These are phyloP conservation scores for Zoanthus sociatus DNA, from an alignment of 92 coral and sea anemone genomes.

Conservation along the genomic window DNA sequence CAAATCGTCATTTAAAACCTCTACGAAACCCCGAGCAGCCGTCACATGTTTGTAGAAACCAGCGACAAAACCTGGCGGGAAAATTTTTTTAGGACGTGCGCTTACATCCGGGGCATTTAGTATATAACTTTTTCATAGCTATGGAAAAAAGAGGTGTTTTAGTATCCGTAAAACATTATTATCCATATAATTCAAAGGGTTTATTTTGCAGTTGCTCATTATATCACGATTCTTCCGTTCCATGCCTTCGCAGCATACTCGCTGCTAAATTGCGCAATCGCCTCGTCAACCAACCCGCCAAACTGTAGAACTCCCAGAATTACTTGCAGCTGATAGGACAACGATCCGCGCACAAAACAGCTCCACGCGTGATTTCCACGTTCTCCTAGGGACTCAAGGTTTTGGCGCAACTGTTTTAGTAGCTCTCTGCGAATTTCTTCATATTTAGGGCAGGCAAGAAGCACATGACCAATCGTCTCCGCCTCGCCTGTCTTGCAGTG, in stretches of 20 bases:
- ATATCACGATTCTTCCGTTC: conserved; percentile 90
- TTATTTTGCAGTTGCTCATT: background rate
- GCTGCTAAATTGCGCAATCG: conserved; percentile 76
- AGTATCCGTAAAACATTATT: too few relatives aligned
- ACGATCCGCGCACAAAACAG: conserved; percentile 66
- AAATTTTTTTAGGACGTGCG: too few relatives aligned
- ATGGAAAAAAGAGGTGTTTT: too few relatives aligned
- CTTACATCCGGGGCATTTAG: too few relatives aligned
- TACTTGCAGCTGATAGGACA: conserved; percentile 66
- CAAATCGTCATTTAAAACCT: too few relatives aligned
- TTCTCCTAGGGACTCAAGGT: conserved; percentile 83
- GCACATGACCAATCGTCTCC: conserved; percentile 83
- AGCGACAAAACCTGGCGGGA: too few relatives aligned
- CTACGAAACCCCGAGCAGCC: too few relatives aligned
- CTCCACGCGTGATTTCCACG: conserved; percentile 82
- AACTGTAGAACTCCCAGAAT: conserved; percentile 80
- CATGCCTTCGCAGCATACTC: conserved; percentile 90
- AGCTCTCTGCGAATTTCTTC: conserved; percentile 75
- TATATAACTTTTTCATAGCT: too few relatives aligned
- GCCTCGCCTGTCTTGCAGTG: conserved; percentile 84
- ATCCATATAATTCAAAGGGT: background rate
- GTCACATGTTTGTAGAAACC: too few relatives aligned
- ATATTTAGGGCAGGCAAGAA: conserved; percentile 82
- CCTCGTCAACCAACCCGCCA: conserved; percentile 83
- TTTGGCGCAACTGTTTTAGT: conserved; percentile 68